phyloP scores from a whole-genome alignment of 2,113 vertebrate genomes.

The Pseudorectes ferrugineus region DNA sequence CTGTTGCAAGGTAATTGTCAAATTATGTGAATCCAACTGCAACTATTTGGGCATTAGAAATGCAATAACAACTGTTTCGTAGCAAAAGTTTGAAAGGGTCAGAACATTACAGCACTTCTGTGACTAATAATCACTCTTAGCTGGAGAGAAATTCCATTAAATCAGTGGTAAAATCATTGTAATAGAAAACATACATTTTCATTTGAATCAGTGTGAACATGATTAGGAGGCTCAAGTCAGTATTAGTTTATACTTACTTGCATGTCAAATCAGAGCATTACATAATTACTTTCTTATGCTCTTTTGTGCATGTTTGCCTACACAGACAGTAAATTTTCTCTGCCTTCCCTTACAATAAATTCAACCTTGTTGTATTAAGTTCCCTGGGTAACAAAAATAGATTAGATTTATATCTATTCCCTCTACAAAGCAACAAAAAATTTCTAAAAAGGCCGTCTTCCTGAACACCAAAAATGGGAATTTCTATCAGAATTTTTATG shows the following conservation, averaged over 20 bases:
- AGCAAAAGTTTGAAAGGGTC: slow-evolving; percentile 44
- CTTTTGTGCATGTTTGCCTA: slow-evolving; percentile 42
- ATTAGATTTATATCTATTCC: background rate
- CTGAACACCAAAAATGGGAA: background rate
- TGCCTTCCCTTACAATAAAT: slow-evolving; percentile 12
- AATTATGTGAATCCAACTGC: slow-evolving; percentile 13
- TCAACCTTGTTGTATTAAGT: slow-evolving; percentile 7
- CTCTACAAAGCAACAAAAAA: background rate
- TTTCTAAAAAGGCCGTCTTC: background rate
- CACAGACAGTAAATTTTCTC: slow-evolving; percentile 27
- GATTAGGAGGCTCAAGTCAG: slow-evolving; percentile 55
- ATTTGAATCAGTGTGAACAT: slow-evolving; percentile 63
- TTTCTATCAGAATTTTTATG: background rate
- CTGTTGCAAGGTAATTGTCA: slow-evolving; percentile 7
- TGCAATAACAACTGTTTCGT: background rate
- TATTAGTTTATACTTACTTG: slow-evolving; percentile 63
- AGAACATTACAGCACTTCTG: slow-evolving; percentile 22
- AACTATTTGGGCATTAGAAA: slow-evolving; percentile 18
- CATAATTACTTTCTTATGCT: slow-evolving; percentile 58
- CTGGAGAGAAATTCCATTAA: slow-evolving; percentile 59
- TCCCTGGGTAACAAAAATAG: background rate
- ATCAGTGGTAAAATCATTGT: slow-evolving; percentile 52
- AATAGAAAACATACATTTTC: slow-evolving; percentile 62
- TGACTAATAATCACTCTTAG: slow-evolving; percentile 60
- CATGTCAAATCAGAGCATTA: slow-evolving; percentile 59